Percentiles rank a stretch among this genome's conserved stretches.
phyloP scores from a whole-genome alignment of 2,888 invertebrate species.

The Cosmopolites sordidus region DNA sequence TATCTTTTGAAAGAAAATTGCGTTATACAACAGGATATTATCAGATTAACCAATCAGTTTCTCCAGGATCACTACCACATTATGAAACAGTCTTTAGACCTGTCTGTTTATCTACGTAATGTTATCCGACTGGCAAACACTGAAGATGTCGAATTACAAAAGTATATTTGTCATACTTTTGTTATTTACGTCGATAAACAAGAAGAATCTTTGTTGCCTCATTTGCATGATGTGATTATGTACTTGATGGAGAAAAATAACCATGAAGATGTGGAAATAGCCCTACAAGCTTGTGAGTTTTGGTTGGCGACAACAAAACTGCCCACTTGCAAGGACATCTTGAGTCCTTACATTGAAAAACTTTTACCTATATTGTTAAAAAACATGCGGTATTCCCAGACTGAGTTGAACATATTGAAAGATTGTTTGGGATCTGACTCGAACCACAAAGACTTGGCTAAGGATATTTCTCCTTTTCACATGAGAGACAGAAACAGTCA shows the following conservation, averaged over 20 bases:
- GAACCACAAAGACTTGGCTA: conserved; percentile 91
- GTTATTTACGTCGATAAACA: conserved; percentile 88
- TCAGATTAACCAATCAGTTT: conserved; percentile 43
- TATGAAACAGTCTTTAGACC: conserved; percentile 42
- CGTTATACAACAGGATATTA: conserved; percentile 36
- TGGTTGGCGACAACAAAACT: conserved; percentile 96
- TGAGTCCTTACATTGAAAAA: conserved; percentile 77
- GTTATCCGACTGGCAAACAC: conserved; percentile 90
- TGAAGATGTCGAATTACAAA: conserved; percentile 91
- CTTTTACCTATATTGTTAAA: conserved; percentile 88
- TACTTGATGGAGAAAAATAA: conserved; percentile 94
- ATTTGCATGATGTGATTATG: conserved; percentile 94
- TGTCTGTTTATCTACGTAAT: conserved; percentile 61
- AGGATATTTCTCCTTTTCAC: conserved; percentile 97
- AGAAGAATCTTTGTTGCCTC: conserved; percentile 90
- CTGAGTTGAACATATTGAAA: conserved; percentile 88
- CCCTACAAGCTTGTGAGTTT: conserved; percentile 98
- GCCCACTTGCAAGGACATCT: conserved; percentile 84
- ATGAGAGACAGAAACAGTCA: conserved; percentile 56
- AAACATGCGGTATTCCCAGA: conserved; percentile 97
- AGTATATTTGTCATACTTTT: conserved; percentile 95
- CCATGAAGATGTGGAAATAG: conserved; percentile 86
- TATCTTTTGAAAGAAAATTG: conserved; percentile 37
- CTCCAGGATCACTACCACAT: conserved; percentile 43
- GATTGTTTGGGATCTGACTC: conserved; percentile 95